A percentile compares a stretch with the other conserved stretches of the same genome.
Evolutionary conservation across 30 jellyfish, hydroid and myxozoan species (phyloP).

Genomic region (Chrysaora quinquecirrha): DNA sequence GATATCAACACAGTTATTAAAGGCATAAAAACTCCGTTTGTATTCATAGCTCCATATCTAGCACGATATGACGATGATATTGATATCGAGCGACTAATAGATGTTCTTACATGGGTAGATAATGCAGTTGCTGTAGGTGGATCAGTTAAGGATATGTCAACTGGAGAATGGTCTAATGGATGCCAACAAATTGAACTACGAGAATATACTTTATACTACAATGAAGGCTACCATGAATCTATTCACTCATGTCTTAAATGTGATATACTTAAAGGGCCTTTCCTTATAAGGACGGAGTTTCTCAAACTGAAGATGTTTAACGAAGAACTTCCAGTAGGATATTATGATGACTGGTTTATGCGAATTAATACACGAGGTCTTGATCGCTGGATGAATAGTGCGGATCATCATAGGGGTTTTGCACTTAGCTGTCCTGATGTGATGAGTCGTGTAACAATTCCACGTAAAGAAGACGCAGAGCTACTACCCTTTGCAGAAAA

Average conservation of each 20-base stretch:
- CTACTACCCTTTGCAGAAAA: slow-evolving; percentile 36
- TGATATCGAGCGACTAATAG: slow-evolving; percentile 76
- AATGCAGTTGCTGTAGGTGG: slow-evolving; percentile 80
- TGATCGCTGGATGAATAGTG: not conserved
- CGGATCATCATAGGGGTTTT: not conserved
- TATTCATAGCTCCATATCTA: slow-evolving; percentile 64
- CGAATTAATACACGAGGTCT: slow-evolving; percentile 16
- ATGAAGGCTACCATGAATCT: slow-evolving; percentile 71
- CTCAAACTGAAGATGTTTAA: slow-evolving; percentile 17
- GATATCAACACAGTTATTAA: slow-evolving; percentile 42
- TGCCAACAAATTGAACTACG: slow-evolving; percentile 72
- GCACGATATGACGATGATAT: slow-evolving; percentile 15
- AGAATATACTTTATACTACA: slow-evolving; percentile 48
- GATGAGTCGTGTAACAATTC: slow-evolving; percentile 25
- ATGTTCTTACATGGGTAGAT: slow-evolving; percentile 15
- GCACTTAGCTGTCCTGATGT: slow-evolving; percentile 91
- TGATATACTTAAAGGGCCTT: slow-evolving; percentile 67
- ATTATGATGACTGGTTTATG: slow-evolving; percentile 89
- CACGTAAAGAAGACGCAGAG: slow-evolving; percentile 8
- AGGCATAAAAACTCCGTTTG: slow-evolving; percentile 62
- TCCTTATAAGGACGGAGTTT: slow-evolving; percentile 43
- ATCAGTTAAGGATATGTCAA: slow-evolving; percentile 33
- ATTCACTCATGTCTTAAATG: slow-evolving; percentile 72
- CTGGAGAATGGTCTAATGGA: slow-evolving; percentile 87
- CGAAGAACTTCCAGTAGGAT: slow-evolving; percentile 44